These are phyloP conservation scores for Stenchaetothrips biformis DNA, from an alignment of 2,888 invertebrate genomes.

Conservation along the genomic window DNA sequence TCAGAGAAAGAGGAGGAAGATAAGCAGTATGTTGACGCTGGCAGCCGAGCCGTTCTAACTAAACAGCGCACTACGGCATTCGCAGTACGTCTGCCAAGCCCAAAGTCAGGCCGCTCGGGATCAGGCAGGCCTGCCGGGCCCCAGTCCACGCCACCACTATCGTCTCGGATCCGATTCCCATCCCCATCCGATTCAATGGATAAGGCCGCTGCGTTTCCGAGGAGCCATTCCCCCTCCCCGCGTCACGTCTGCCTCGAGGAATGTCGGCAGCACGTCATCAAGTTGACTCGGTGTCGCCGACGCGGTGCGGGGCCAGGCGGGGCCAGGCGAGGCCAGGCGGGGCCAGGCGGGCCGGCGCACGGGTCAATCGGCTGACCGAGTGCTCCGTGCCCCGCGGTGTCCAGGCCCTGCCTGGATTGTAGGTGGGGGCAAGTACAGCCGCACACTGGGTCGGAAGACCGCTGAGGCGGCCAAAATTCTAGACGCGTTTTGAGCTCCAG, in stretches of 20 bases:
- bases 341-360: too few relatives aligned
- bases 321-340: not conserved
- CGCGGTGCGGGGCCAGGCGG: not conserved
- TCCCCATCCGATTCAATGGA: too few relatives aligned
- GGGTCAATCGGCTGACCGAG: too few relatives aligned
- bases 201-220: not conserved
- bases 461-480: too few relatives aligned
- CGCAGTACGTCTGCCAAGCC: too few relatives aligned
- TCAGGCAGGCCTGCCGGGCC: not conserved
- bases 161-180: too few relatives aligned
- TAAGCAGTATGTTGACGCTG: not conserved
- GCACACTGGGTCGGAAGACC: too few relatives aligned
- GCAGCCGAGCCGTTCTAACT: not conserved
- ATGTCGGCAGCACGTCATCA: not conserved
- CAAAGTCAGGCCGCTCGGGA: not conserved
- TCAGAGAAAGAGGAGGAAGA: not conserved
- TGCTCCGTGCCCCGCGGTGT: too few relatives aligned
- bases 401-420: too few relatives aligned
- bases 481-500: too few relatives aligned
- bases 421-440: too few relatives aligned
- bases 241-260: not conserved
- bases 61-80: not conserved
- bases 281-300: not conserved
- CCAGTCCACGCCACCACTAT: too few relatives aligned
- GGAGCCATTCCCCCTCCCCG: not conserved